phyloP scores from a whole-genome alignment of 2,797 vertebrate genomes.

The Halcyon smyrnensis region DNA sequence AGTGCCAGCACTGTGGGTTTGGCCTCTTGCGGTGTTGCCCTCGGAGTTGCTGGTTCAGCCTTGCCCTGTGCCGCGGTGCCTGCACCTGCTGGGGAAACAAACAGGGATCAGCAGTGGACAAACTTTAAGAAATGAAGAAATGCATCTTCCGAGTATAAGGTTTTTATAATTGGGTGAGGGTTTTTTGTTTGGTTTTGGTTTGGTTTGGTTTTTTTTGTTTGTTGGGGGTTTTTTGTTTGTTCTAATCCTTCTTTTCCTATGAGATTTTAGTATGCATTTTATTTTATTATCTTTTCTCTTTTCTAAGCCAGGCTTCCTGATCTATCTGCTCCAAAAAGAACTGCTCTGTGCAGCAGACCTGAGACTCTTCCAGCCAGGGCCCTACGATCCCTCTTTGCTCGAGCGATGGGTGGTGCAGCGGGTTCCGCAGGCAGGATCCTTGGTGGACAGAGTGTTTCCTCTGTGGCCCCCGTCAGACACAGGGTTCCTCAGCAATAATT shows the following conservation, averaged over 20 bases:
- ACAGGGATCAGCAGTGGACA: neutral
- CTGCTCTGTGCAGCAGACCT: accelerated
- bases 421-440: neutral
- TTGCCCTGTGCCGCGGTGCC: accelerated
- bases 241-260: neutral
- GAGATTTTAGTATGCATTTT: neutral
- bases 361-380: neutral
- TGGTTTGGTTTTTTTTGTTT: too few species aligned
- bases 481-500: neutral
- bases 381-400: neutral
- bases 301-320: neutral
- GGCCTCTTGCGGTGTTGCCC: neutral
- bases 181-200: too few species aligned
- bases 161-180: too few species aligned
- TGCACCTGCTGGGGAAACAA: neutral
- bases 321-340: neutral
- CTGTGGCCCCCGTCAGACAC: neutral
- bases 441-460: accelerated
- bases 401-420: accelerated
- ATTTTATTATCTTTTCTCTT: neutral
- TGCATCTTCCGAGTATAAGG: neutral
- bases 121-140: neutral
- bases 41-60: accelerated
- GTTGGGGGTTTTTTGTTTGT: neutral
- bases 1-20: accelerated